phyloP scores from a whole-genome alignment of 1,140 invertebrate genomes.

The Patella vulgata region DNA sequence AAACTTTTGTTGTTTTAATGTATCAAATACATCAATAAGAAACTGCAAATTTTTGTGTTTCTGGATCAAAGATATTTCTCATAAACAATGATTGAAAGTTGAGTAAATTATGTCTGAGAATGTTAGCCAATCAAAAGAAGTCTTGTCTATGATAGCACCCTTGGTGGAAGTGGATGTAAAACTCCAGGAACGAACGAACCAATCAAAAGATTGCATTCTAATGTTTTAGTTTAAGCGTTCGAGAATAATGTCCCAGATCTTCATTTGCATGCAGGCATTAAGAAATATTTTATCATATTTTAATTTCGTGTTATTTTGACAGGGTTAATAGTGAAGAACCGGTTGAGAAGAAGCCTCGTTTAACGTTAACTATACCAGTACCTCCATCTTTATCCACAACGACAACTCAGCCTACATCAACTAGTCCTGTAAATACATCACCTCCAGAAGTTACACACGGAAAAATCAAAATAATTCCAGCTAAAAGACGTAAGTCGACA shows the following conservation, averaged over 20 bases:
- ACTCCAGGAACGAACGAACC: too few relatives aligned
- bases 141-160: too few relatives aligned
- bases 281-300: too few relatives aligned
- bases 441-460: constrained; percentile 54
- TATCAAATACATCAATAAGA: too few relatives aligned
- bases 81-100: too few relatives aligned
- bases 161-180: too few relatives aligned
- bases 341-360: constrained; percentile 81
- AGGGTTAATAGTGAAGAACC: constrained; percentile 32
- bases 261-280: too few relatives aligned
- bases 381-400: constrained; percentile 15
- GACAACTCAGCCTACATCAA: constrained; percentile 7
- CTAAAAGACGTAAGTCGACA: constrained; percentile 88
- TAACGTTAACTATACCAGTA: constrained; percentile 57
- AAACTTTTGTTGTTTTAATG: too few relatives aligned
- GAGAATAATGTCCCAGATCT: too few relatives aligned
- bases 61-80: too few relatives aligned
- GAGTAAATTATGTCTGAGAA: neutral
- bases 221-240: constrained; percentile 5
- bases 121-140: neutral
- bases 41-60: too few relatives aligned
- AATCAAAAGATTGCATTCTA: constrained; percentile 1
- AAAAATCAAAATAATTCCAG: constrained; percentile 82
- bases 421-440: constrained; percentile 20
- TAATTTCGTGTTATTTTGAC: neutral